These are phyloP conservation scores for Fulica atra DNA, from an alignment of 2,113 vertebrate species.

Conservation along the genomic window DNA sequence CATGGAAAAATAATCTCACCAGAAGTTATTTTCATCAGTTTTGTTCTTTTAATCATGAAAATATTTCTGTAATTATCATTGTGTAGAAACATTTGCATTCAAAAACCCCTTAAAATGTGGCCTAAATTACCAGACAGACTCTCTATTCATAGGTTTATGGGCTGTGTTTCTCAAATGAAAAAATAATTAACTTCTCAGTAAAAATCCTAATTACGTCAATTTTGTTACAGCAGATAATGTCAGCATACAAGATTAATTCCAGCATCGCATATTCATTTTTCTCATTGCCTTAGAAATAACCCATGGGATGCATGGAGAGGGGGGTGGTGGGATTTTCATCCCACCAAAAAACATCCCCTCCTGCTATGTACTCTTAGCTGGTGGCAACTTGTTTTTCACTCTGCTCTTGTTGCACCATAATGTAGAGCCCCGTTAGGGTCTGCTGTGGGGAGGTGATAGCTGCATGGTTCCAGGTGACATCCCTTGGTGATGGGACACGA, in stretches of 20 bases:
- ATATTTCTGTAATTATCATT: constrained; percentile 11
- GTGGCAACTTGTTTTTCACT: background rate
- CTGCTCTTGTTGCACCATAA: background rate
- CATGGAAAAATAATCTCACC: background rate
- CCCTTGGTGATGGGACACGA: accelerated
- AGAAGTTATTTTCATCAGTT: background rate
- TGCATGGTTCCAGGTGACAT: background rate
- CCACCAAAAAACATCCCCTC: background rate
- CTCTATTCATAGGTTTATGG: background rate
- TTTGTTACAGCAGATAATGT: background rate
- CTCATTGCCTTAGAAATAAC: background rate
- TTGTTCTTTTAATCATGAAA: background rate
- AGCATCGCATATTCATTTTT: background rate
- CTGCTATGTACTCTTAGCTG: background rate
- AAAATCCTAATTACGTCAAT: background rate
- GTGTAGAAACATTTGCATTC: background rate
- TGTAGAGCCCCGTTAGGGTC: accelerated
- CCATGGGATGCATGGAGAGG: too few species aligned
- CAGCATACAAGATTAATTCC: background rate
- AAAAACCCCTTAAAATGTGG: background rate
- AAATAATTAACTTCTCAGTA: constrained; percentile 25
- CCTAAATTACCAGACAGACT: background rate
- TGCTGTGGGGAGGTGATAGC: background rate
- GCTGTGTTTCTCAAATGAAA: background rate
- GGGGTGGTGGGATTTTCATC: background rate